A percentile compares a stretch with the other conserved stretches of the same genome.
Conservation (phyloP, 2,888 invertebrate species). For the Euphydryas editha region DNA sequence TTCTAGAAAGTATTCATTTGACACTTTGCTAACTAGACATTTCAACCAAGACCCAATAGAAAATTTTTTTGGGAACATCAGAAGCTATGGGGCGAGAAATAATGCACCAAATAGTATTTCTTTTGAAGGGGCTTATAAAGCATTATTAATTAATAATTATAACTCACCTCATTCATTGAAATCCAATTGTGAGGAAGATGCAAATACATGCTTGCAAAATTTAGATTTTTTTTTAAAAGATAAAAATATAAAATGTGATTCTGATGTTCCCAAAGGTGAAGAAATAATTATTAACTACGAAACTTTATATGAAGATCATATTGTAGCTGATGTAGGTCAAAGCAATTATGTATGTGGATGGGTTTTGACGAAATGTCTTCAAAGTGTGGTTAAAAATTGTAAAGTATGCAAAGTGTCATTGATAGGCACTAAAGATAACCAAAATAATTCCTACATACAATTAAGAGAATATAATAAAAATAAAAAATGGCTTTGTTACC, state of each 20-base stretch:
- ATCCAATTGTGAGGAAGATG: not conserved
- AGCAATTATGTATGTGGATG: not conserved
- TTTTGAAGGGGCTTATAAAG: slow-evolving; percentile 46
- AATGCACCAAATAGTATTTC: slow-evolving; percentile 37
- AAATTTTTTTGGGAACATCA: slow-evolving; percentile 47
- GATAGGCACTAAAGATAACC: not conserved
- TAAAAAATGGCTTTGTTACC: not conserved
- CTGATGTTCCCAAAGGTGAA: not conserved
- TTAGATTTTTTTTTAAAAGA: not conserved
- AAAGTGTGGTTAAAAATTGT: not conserved
- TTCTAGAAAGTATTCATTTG: slow-evolving; percentile 28
- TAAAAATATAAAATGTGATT: not conserved
- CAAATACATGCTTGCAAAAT: not conserved
- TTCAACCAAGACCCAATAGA: too few species aligned
- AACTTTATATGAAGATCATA: too few species aligned
- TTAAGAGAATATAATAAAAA: not conserved
- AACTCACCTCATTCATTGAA: slow-evolving; percentile 35
- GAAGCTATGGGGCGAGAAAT: slow-evolving; percentile 45
- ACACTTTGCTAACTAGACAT: slow-evolving; percentile 18
- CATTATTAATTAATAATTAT: slow-evolving; percentile 44
- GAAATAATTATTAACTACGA: not conserved
- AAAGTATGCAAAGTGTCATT: not conserved
- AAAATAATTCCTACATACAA: not conserved
- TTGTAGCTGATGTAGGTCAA: not conserved
- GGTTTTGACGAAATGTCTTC: not conserved